Evolutionary conservation across 2,797 vertebrate genomes (phyloP), one percentile per base, ranked within the genome.

Genomic region (Setipinna tenuifilis): DNA sequence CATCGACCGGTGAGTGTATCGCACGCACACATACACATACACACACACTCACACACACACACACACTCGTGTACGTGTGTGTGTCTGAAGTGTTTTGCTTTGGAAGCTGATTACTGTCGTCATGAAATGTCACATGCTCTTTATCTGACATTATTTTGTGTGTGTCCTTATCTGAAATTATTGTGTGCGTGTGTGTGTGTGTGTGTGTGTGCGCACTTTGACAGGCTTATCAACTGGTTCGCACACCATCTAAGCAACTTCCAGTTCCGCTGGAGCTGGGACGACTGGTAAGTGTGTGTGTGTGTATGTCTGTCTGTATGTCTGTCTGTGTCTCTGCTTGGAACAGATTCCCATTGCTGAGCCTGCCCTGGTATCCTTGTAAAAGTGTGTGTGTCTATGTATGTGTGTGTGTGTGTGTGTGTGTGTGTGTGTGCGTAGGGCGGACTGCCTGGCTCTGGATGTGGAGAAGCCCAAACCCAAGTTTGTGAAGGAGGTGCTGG

Each of bases 201-300:
- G 9, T 28, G 10, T 28, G 23, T 83, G 3, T 11, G 83, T 83
- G 23, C 82, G 62, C 19, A 16, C 2, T 35, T 58, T 88, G 89
- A 16, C 89, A 96, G 96, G 89, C 92, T 96, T 50, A 96, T 99
- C 92, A 99, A 97, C 94, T 99, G 98, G 98, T 99, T 99, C 95
- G 96, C 98, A 68, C 98, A 99, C 92, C 98, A 99, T 92, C 90
- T 99, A 93, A 99, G 97, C 94, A 99, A 99, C 93, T 99, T 99
- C 88, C 98, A 99, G 87, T 99, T 99, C 88, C 95, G 98, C 57
- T 99, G 98, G 98, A 99, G 98, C 92, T 99, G 98, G 98, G 98
- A 99, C 86, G 98, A 99, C 90, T 99, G 98, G 98, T 99, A 94
- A 96, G 96, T 90, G 85, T 54, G 50, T n/a, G 48, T 2, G 0